phyloP scores from a whole-genome alignment of 2,888 invertebrate species.

The Asteroscopus sphinx region DNA sequence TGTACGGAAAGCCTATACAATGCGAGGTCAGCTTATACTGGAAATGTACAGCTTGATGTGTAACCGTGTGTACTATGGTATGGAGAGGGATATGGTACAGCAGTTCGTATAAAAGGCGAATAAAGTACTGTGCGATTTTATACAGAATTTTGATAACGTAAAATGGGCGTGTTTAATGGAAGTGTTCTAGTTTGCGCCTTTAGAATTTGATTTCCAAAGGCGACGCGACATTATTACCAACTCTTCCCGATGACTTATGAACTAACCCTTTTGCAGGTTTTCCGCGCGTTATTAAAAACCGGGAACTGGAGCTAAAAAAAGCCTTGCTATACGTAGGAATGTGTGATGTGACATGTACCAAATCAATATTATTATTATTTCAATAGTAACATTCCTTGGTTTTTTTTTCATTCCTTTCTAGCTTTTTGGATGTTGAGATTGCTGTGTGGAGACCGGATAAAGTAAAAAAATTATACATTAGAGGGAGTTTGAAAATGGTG shows the following conservation, averaged over 20 bases:
- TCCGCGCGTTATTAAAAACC: conserved; percentile 30
- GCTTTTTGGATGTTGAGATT: no score
- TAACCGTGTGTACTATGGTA: no score
- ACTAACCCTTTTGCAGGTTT: conserved; percentile 25
- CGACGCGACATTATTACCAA: conserved; percentile 31
- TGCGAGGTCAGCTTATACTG: no score
- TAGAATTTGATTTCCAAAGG: conserved; percentile 36
- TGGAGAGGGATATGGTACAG: background rate
- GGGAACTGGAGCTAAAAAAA: conserved; percentile 1
- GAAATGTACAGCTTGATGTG: no score
- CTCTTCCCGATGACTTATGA: conserved; percentile 21
- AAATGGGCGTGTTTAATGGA: background rate
- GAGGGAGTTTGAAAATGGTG: no score
- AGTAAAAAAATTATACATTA: no score
- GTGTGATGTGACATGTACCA: background rate
- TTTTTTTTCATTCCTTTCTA: no score
- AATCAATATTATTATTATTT: background rate
- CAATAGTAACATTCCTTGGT: background rate
- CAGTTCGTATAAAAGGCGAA: background rate
- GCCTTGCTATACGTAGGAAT: background rate
- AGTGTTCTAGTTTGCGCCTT: conserved; percentile 21
- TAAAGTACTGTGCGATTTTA: background rate
- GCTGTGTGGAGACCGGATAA: no score
- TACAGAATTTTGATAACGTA: background rate
- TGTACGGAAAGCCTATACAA: no score